Base-by-base conservation (phyloP, 2,797 vertebrate genomes). In the Onychomys leucogaster region DNA sequence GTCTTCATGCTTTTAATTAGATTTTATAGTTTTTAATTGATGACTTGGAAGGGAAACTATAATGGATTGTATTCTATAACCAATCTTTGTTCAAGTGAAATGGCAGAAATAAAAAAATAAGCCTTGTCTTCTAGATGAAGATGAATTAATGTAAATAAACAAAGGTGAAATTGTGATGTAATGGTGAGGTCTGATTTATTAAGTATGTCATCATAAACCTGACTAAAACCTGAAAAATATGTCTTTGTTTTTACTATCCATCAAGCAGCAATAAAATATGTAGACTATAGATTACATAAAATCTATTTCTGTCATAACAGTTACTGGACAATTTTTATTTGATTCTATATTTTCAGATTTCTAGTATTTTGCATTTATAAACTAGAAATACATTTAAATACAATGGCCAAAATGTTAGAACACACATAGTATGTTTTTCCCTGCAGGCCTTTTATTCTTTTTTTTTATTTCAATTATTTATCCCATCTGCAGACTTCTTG, bases 151-250 rank as follows among this genome's bases (percentile, higher is more conserved):
- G 41, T 19, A 91, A 84, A 63, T 75, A 43, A 94, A 46, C 61
- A 95, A 93, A 96, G 89, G 89, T 94, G 73, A 97, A 92, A 41
- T n/a, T 63, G 34, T 96, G 86, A 95, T 71, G 43, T 94, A 63
- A 96, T 49, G 9, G 7, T 49, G 37, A 89, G 61, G 34, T n/a
- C 37, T 93, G 41, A 93, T 86, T 89, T 82, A 96, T 96, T 65
- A 97, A 16, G 55, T 46, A 69, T 55, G 55, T 49, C 69, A 73
- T 76, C n/a, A 92, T 76, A 95, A 87, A 88, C 43, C 71, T 82
- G 82, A 87, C 17, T 86, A 93, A 61, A 91, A 83, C 43, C 49
- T 96, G 65, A 93, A 94, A 96, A 83, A 27, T 49, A 34, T 90
- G 25, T 41, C 63, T 89, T 92, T 13, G n/a, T 65, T 34, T 69